phyloP scores from a whole-genome alignment of 2,797 vertebrate species.

The Petrocephalus sullivani region DNA sequence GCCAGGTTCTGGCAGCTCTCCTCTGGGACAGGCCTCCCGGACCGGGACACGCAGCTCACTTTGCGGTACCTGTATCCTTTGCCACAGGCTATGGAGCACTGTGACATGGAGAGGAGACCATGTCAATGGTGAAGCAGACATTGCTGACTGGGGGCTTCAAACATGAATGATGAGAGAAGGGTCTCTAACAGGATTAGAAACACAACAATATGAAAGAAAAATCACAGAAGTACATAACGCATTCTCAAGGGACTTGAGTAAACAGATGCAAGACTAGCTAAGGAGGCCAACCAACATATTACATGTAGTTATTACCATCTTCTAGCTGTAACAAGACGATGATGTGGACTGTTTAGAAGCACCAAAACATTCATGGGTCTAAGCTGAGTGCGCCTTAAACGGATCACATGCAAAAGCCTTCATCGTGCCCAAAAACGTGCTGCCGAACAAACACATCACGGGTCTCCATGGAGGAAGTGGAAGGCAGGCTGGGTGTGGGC shows the following conservation, averaged over 20 bases:
- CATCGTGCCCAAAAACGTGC: background rate
- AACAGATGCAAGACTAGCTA: background rate
- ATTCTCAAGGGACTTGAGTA: background rate
- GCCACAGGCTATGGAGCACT: slow-evolving; percentile 92
- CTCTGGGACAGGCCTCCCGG: slow-evolving; percentile 72
- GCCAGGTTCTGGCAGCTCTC: slow-evolving; percentile 78
- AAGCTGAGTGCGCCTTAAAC: background rate
- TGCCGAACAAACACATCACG: background rate
- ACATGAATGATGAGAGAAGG: background rate
- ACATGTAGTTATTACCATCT: background rate
- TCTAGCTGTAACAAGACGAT: background rate
- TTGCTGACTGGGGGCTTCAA: background rate
- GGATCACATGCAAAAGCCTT: background rate
- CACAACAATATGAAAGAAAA: background rate
- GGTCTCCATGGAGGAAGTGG: background rate
- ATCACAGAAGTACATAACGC: background rate
- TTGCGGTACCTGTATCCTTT: slow-evolving; percentile 80
- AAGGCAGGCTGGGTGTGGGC: background rate
- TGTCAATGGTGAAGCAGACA: background rate
- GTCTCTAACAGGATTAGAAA: background rate
- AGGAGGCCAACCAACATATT: background rate
- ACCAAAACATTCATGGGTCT: background rate
- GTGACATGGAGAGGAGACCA: slow-evolving; percentile 50
- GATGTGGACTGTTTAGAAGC: background rate
- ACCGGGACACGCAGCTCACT: slow-evolving; percentile 79